phyloP scores from a whole-genome alignment of 2,797 vertebrate genomes.

The Pogonophryne albipinna region DNA sequence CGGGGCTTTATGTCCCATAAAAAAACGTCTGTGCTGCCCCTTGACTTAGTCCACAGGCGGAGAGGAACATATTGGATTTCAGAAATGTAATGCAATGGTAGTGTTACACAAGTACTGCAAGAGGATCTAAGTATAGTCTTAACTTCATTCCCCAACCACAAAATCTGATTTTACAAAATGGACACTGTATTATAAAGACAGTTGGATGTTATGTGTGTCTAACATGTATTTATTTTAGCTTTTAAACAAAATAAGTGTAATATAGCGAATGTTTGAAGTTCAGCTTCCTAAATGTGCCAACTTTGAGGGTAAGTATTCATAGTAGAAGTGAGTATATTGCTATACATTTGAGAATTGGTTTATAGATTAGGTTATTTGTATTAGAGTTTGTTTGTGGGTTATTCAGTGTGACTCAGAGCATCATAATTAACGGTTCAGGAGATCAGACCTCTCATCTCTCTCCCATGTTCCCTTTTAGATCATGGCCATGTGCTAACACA shows the following conservation, averaged over 20 bases:
- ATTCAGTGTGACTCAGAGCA: background rate
- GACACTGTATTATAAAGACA: constrained; percentile 4
- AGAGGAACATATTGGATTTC: constrained; percentile 52
- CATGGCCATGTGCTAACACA: background rate
- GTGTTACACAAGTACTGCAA: constrained; percentile 24
- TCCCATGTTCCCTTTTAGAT: no score
- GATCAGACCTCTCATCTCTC: background rate
- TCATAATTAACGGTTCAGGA: background rate
- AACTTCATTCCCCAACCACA: background rate
- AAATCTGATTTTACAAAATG: constrained; percentile 5
- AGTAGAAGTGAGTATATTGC: background rate
- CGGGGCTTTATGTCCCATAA: constrained; percentile 55
- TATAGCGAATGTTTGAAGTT: background rate
- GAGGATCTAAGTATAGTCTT: constrained; percentile 3
- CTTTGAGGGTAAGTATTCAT: background rate
- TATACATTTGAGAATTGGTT: background rate
- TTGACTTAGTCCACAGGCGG: constrained; percentile 34
- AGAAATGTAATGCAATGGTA: constrained; percentile 38
- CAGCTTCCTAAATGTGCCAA: background rate
- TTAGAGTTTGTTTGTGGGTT: background rate
- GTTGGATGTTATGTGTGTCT: background rate
- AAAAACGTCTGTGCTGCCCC: constrained; percentile 17
- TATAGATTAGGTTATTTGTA: background rate
- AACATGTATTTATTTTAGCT: background rate
- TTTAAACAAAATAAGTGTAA: constrained; percentile 1